Conservation (phyloP, 1,140 invertebrate species). For the Elymnias hypermnestra region DNA sequence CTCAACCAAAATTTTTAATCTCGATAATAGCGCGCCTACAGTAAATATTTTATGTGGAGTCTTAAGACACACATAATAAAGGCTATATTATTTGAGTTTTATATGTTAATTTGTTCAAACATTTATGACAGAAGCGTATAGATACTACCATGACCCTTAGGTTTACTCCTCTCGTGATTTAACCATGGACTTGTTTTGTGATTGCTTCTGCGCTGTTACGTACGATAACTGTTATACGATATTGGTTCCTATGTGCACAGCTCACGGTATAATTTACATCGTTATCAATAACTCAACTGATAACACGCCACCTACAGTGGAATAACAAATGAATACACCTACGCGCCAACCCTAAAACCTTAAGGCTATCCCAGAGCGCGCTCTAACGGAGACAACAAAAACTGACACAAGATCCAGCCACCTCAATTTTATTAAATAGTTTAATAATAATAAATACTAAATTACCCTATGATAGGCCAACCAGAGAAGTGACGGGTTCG, state of each 20-base stretch:
- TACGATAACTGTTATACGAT: constrained; percentile 19
- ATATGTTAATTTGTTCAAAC: too few relatives aligned
- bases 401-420: constrained; percentile 1
- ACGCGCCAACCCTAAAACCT: constrained; percentile 12
- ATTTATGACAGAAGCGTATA: too few relatives aligned
- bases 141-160: constrained; percentile 3
- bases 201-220: constrained; percentile 22
- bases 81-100: too few relatives aligned
- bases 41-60: too few relatives aligned
- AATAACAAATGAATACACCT: constrained; percentile 27
- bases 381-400: constrained; percentile 5
- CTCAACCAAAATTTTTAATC: too few relatives aligned
- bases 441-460: constrained; percentile 36
- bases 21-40: too few relatives aligned
- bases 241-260: constrained; percentile 28
- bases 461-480: too few relatives aligned
- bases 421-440: constrained; percentile 21
- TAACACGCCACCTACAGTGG: constrained; percentile 40
- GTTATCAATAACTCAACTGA: constrained; percentile 56
- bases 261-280: constrained; percentile 32
- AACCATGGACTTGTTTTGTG: constrained; percentile 53
- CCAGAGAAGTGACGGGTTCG: too few relatives aligned
- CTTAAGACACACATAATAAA: too few relatives aligned
- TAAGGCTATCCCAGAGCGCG: neutral
- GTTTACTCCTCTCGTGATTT: constrained; percentile 24